Base-by-base conservation (phyloP, 2,797 vertebrate genomes). In the Chrosomus eos region DNA sequence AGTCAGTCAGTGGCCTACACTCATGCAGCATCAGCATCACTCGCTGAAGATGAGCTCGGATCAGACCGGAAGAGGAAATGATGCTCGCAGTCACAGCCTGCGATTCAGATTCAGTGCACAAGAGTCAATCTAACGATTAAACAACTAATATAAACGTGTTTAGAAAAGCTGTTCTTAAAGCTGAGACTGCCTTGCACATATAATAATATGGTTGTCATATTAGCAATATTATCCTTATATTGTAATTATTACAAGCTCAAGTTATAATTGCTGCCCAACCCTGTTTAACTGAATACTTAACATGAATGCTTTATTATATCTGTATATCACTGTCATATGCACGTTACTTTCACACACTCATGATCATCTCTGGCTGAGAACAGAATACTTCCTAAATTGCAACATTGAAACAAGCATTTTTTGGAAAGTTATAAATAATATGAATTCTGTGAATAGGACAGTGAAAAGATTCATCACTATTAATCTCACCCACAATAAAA, bases 21-120 rank as follows among this genome's bases (percentile, higher is more conserved):
- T 2, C 71, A 26, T 66, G 38, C 71, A 74, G 72, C 81, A 76
- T 40, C 72, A 76, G 58, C 70, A 74, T 23, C 80, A 68, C n/a
- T 26, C 3, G 8, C 62, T 64, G 60, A 16, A 53, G 55, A 28
- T 28, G 58, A 66, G 14, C 26, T 80, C 45, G 21, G 19, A 53
- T 19, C 64, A 60, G 0, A 19, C n/a, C 5, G 77, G 43, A 67
- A 80, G 77, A 31, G 78, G 62, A 80, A 7, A 11, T 67, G 60
- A 21, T 23, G 76, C 8, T 33, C 31, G n/a, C n/a, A 33, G 31
- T 76, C 33, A 36, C 3, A 36, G 33, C 5, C 23, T 26, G n/a
- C 7, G 33, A 26, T 43, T 38, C 48, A 74, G 33, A 26, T 43
- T 38, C 48, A 74, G n/a, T 10, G 38, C n/a, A 26, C 2, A 14